Conservation (phyloP, 2,113 vertebrate species). For the Dasyprocta punctata region DNA sequence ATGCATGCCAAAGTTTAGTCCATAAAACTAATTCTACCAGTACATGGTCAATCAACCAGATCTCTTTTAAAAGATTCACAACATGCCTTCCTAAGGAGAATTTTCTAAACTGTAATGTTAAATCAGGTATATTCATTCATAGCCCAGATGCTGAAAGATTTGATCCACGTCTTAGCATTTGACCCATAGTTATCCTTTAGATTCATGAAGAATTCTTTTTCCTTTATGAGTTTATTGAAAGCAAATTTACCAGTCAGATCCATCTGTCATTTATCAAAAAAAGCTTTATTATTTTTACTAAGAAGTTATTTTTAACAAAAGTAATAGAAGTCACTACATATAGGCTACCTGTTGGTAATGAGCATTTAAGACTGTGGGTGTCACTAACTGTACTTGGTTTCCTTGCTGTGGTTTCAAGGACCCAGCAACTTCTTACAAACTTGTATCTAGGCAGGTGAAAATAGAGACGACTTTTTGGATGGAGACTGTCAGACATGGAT, state of each 20-base stretch:
- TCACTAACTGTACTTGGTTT: neutral
- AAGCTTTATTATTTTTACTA: slow-evolving; percentile 43
- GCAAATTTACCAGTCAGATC: slow-evolving; percentile 35
- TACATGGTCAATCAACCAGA: neutral
- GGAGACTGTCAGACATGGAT: neutral
- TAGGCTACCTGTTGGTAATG: neutral
- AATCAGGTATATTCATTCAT: neutral
- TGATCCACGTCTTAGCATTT: slow-evolving; percentile 42
- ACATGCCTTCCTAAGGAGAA: neutral
- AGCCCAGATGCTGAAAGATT: slow-evolving; percentile 15
- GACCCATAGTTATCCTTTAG: neutral
- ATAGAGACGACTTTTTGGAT: neutral
- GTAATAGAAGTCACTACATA: neutral
- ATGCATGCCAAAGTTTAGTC: neutral
- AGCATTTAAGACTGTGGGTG: neutral
- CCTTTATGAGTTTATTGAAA: slow-evolving; percentile 12
- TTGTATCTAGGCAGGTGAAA: neutral
- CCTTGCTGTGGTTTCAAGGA: neutral
- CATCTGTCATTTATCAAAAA: slow-evolving; percentile 24
- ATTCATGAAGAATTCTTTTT: neutral
- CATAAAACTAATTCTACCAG: neutral
- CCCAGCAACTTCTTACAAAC: neutral
- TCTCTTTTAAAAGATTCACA: neutral
- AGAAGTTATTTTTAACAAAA: slow-evolving; percentile 8
- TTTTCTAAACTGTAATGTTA: slow-evolving; percentile 3